Evolutionary conservation across 2,888 invertebrate species (phyloP), one percentile per base, ranked within the genome.

Genomic region (Leptarthrus brevirostris): DNA sequence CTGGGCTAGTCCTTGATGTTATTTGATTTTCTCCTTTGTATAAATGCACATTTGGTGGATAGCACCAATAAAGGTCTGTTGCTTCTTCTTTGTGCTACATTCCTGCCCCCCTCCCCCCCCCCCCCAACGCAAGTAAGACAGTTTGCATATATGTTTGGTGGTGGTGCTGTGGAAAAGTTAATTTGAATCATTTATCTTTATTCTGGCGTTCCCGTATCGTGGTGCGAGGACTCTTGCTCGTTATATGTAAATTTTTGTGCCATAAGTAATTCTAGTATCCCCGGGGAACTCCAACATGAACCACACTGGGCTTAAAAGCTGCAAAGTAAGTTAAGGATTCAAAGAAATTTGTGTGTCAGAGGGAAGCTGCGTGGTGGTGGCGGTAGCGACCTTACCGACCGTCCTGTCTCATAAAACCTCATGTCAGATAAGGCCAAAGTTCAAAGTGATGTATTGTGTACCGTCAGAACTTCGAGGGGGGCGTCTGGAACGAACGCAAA

Each of bases 111-210:
- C 14, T 47, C 47, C 5, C 10, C 16, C 47, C 47, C n/a, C 47
- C 44, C 47, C 16, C n/a, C 5, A 3, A 16, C 47, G 16, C n/a
- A n/a, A n/a, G n/a, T n/a, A n/a, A n/a, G n/a, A n/a, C n/a, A n/a
- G n/a, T n/a, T n/a, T n/a, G n/a, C n/a, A n/a, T 47, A n/a, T 47
- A 14, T n/a, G 3, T n/a, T 47, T 16, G 14, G 53, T 53, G 14
- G 53, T 53, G 18, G 53, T 20, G 53, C 53, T 53, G 20, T 54
- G 14, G 54, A 26, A 54, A 54, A 54, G 10, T 54, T 54, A 54
- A 54, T 54, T 54, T 30, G 54, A 54, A 18, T 24, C 30, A 54
- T 54, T 54, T 54, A 54, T 54, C 54, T 54, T 54, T 54, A 54
- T 54, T 54, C n/a, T 30, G 14, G 54, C 5, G 53, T 3, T 24